Evolutionary conservation across 2,888 invertebrate genomes (phyloP), one percentile per base, ranked within the genome.

Genomic region (Athalia circularis): DNA sequence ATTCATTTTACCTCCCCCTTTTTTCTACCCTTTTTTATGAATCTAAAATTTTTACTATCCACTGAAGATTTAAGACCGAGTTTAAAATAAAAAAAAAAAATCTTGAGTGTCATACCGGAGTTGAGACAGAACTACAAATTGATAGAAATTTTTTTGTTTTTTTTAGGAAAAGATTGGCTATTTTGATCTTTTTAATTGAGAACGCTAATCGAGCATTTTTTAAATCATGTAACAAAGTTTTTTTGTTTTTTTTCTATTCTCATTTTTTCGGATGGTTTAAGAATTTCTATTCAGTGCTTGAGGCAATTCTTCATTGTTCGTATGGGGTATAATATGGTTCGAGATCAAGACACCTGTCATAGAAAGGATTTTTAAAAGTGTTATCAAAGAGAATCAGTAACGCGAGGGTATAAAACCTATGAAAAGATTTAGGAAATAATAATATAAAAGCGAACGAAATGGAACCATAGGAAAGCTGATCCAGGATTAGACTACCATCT

Each of bases 401-500:
- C 43, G 68, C 29, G 29, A 29, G 29, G 29, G 29, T 50, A 67
- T 67, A 67, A 67, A 67, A 48, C 67, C 48, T 67, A 67, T 67
- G 67, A 68, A 68, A 68, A 68, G 68, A 68, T 68, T 43, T 54
- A 50, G 77, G 67, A 67, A 77, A 50, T 5, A 68, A 54, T 50
- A 52, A 29, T 29, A 29, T 29, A 48, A 62, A 54, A 57, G 59
- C 52, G 62, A 50, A 77, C 59, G 54, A 77, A 65, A 65, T 59
- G 59, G 47, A 54, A 67, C 65, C 54, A 54, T 64, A 64, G 65
- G 67, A 67, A 72, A 70, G 77, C 77, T 70, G 77, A 77, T 77
- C 77, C 77, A 59, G 77, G 77, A 77, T 77, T 77, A 77, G 77
- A 77, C 77, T 77, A 77, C 67, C 77, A 77, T 77, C 77, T 77